Evolutionary conservation across 2,888 invertebrate species (phyloP).

Genomic region (Brachynemurus nebulosus): DNA sequence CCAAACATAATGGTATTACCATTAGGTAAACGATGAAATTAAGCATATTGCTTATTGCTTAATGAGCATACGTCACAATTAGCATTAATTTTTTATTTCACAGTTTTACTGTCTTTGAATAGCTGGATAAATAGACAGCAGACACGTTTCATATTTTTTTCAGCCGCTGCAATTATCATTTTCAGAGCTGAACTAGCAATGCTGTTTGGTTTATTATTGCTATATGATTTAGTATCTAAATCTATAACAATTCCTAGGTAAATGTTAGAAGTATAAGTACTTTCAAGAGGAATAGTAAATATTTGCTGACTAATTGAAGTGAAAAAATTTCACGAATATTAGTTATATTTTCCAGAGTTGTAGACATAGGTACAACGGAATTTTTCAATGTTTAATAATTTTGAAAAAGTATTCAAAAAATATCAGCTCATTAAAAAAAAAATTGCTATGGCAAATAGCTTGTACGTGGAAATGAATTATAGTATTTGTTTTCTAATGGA

Average conservation of each 20-base stretch:
- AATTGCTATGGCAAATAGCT: too few relatives aligned
- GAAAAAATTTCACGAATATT: too few relatives aligned
- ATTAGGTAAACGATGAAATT: conserved; percentile 49
- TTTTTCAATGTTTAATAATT: too few relatives aligned
- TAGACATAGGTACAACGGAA: too few relatives aligned
- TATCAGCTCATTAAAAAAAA: too few relatives aligned
- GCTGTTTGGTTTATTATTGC: conserved; percentile 70
- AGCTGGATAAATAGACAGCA: conserved; percentile 71
- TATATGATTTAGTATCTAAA: conserved; percentile 61
- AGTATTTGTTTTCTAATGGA: too few relatives aligned
- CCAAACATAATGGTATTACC: conserved; percentile 92
- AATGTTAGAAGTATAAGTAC: too few relatives aligned
- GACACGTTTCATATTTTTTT: conserved; percentile 60
- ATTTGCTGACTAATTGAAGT: neutral
- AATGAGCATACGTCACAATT: conserved; percentile 4
- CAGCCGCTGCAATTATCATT: conserved; percentile 79
- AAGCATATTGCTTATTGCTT: conserved; percentile 6
- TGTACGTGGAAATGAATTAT: too few relatives aligned
- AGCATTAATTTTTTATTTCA: too few relatives aligned
- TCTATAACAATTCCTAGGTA: conserved; percentile 56
- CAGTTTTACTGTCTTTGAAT: conserved; percentile 73
- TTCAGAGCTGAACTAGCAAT: conserved; percentile 83
- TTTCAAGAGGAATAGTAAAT: neutral
- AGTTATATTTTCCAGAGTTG: too few relatives aligned
- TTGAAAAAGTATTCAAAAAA: too few relatives aligned